phyloP scores from a whole-genome alignment of 64 coral and sea anemone genomes.

The Montipora sp. region DNA sequence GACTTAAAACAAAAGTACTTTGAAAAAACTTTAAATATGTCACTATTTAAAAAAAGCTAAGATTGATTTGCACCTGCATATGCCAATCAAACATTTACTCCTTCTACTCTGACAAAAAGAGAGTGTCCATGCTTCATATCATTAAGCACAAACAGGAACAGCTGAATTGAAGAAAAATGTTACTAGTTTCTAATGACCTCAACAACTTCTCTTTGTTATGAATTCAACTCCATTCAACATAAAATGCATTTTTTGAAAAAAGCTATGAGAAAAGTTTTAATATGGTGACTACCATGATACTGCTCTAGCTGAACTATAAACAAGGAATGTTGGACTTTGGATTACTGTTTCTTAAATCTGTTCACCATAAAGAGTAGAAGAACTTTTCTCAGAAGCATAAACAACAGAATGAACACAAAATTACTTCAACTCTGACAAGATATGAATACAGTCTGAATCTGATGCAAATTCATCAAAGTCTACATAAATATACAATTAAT shows the following conservation, averaged over 20 bases:
- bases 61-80: no score
- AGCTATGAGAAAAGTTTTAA: no score
- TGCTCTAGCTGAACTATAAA: background rate
- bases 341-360: background rate
- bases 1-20: background rate
- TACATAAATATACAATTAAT: background rate
- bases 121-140: conserved; percentile 17
- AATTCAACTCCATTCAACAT: conserved; percentile 15
- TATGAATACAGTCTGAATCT: conserved; percentile 41
- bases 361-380: background rate
- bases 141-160: conserved; percentile 29
- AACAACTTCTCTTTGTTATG: background rate
- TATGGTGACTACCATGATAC: background rate
- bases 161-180: background rate
- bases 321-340: background rate
- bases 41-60: no score
- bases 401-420: conserved; percentile 4
- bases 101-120: background rate
- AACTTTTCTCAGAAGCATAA: background rate
- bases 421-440: conserved; percentile 6
- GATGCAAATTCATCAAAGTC: conserved; percentile 40
- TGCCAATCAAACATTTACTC: background rate
- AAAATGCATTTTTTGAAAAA: no score
- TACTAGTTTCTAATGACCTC: background rate
- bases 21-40: background rate